Evolutionary conservation across 2,113 vertebrate genomes (phyloP), one percentile per base, ranked within the genome.

Genomic region (Dermatemys mawii): DNA sequence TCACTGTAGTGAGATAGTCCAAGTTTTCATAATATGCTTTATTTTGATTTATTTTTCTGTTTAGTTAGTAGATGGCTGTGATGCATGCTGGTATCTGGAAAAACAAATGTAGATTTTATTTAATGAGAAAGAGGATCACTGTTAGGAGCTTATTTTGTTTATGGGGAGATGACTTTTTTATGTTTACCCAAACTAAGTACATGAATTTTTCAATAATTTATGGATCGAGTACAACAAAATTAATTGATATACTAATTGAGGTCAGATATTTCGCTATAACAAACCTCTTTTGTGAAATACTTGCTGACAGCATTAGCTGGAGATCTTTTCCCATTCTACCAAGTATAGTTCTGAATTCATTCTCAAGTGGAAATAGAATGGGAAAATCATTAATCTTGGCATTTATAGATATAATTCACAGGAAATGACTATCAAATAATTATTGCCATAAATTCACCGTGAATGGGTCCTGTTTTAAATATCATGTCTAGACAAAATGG

Each of bases 351-450:
- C 95, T 70, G 44, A 96, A 97, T 97, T 95, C 95, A 93, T 96
- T 95, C 96, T 92, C 91, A 85, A 97, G 95, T 95, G 96, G 96
- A 94, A 96, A 89, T 91, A 92, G 94, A 96, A 96, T 97, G 97
- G 97, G 97, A 97, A 98, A 98, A 97, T 97, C 97, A 98, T 98
- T 98, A 97, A 98, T 98, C 96, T 94, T 98, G 97, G 95, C 96
- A 96, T 97, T 98, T 97, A 89, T 96, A 96, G 97, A 96, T 97
- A 76, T 98, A 98, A 98, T 98, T 98, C 98, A 98, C 97, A 95
- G 92, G 97, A 97, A 81, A 96, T 90, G 83, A 92, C 97, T 98
- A 96, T 97, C 96, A 97, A 98, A 98, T 98, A 97, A 96, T 95
- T 97, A 80, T 93, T 95, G 93, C 97, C 90, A 96, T 97, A 97